These are phyloP conservation scores for Thamnophis elegans DNA, from an alignment of 2,797 vertebrate species.

Conservation along the genomic window DNA sequence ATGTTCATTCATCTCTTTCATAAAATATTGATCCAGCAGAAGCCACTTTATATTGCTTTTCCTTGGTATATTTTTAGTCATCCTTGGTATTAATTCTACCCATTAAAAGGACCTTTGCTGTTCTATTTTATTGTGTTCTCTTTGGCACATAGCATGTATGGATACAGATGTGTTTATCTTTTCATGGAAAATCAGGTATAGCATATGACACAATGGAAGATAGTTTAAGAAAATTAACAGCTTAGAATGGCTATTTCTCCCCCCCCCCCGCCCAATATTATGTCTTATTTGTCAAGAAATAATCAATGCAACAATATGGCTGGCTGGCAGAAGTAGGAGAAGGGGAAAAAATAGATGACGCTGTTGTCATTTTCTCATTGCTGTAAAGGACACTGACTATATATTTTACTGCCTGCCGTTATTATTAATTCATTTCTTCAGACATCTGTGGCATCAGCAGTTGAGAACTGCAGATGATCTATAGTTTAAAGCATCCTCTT, in stretches of 20 bases:
- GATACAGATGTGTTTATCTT: slow-evolving; percentile 52
- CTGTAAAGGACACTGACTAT: slow-evolving; percentile 57
- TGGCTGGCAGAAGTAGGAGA: slow-evolving; percentile 38
- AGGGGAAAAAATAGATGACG: slow-evolving; percentile 57
- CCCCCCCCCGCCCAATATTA: slow-evolving; percentile 46
- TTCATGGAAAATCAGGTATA: slow-evolving; percentile 28
- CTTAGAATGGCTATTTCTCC: slow-evolving; percentile 41
- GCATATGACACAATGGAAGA: slow-evolving; percentile 41
- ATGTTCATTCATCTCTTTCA: neutral
- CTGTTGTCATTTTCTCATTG: slow-evolving; percentile 63
- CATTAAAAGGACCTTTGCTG: neutral
- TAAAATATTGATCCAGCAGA: slow-evolving; percentile 11
- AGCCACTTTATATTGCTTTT: slow-evolving; percentile 5
- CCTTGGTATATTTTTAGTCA: neutral
- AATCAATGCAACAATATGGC: slow-evolving; percentile 48
- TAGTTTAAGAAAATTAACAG: slow-evolving; percentile 44
- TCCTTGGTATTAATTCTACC: neutral
- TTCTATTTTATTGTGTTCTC: neutral
- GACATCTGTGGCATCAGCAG: slow-evolving; percentile 67
- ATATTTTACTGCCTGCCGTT: slow-evolving; percentile 66
- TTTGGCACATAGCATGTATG: slow-evolving; percentile 10
- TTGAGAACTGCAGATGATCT: slow-evolving; percentile 67
- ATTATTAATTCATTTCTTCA: slow-evolving; percentile 67
- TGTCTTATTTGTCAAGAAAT: slow-evolving; percentile 55
- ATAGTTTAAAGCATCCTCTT: slow-evolving; percentile 65